Evolutionary conservation across 2,113 vertebrate genomes (phyloP).

Genomic region (Solenodon paradoxus): DNA sequence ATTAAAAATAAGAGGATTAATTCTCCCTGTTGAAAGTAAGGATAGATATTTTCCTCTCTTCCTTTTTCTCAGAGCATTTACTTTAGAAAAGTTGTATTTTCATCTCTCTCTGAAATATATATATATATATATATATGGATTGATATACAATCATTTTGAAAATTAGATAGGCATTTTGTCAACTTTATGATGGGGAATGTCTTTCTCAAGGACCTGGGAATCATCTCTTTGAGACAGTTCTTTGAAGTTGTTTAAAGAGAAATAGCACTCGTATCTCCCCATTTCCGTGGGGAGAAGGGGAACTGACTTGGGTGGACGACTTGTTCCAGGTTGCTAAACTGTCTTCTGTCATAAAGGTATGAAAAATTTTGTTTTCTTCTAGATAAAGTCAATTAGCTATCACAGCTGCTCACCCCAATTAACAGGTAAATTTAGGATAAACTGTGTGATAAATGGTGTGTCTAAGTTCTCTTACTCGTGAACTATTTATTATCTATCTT

Average conservation of each 20-base stretch:
- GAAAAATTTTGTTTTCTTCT: not conserved
- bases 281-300: not conserved
- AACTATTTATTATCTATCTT: not conserved
- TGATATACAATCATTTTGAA: conserved; percentile 1
- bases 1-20: not conserved
- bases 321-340: not conserved
- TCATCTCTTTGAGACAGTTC: not conserved
- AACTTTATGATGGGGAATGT: not conserved
- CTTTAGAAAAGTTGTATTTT: not conserved
- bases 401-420: not conserved
- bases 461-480: not conserved
- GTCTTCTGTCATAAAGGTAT: not conserved
- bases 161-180: not conserved
- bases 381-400: not conserved
- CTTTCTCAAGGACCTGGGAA: not conserved
- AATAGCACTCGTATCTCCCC: not conserved
- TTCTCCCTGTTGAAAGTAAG: not conserved
- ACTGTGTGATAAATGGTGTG: not conserved
- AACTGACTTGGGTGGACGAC: not conserved
- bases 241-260: too few relatives aligned
- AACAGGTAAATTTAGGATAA: not conserved
- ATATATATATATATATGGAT: too few relatives aligned
- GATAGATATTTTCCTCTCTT: not conserved
- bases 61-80: too few relatives aligned
- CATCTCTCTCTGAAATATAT: not conserved